Conservation (phyloP, 2,888 invertebrate genomes). For the Boloria euphrosyne region DNA sequence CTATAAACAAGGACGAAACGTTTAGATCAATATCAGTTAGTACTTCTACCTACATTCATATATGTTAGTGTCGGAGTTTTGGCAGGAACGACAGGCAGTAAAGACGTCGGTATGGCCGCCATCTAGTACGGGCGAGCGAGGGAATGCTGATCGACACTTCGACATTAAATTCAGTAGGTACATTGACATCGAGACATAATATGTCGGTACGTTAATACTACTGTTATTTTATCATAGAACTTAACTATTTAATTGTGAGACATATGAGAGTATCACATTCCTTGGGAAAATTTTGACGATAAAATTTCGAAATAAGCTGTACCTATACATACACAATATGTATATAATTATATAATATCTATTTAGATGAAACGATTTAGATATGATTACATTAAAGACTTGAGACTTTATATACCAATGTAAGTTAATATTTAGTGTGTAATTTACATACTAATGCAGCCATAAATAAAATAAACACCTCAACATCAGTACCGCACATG, state of each 20-base stretch:
- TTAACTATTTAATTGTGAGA: slow-evolving; percentile 2
- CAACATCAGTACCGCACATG: slow-evolving; percentile 13
- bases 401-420: not conserved
- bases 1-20: not conserved
- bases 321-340: not conserved
- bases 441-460: slow-evolving; percentile 2
- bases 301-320: not conserved
- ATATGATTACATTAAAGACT: too few relatives aligned
- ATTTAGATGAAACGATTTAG: not conserved
- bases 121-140: slow-evolving; percentile 6
- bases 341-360: not conserved
- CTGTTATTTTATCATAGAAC: not conserved
- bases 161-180: slow-evolving; percentile 9
- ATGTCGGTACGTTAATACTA: not conserved
- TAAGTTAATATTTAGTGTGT: not conserved
- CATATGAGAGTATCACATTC: not conserved
- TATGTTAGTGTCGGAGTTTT: slow-evolving; percentile 15
- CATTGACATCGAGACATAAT: slow-evolving; percentile 5
- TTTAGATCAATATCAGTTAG: slow-evolving; percentile 6
- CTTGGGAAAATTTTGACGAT: not conserved
- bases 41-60: not conserved
- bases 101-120: slow-evolving; percentile 61
- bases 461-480: slow-evolving; percentile 17
- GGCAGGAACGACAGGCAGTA: slow-evolving; percentile 52
- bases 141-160: slow-evolving; percentile 18